Percentiles rank a stretch among this genome's conserved stretches.
Conservation (phyloP, 2,113 vertebrate genomes). For the Ochotona curzoniae region DNA sequence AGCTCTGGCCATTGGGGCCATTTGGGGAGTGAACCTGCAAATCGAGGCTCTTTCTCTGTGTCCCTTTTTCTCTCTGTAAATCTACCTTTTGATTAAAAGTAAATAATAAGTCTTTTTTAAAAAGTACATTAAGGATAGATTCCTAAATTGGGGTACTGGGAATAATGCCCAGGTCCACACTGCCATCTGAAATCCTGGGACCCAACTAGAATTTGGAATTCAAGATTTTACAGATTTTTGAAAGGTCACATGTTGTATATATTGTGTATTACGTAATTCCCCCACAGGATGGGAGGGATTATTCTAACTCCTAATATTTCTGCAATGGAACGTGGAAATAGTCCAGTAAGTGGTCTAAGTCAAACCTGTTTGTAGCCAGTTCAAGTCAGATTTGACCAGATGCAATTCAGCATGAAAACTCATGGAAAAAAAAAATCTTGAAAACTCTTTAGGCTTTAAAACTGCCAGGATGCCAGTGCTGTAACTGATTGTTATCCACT, state of each 20-base stretch:
- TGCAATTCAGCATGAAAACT: constrained; percentile 36
- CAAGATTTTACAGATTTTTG: background rate
- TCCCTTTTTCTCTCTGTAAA: no score
- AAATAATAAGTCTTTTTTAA: no score
- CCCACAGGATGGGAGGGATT: background rate
- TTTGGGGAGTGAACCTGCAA: no score
- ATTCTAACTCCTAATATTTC: constrained; percentile 31
- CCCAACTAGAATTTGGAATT: constrained; percentile 4
- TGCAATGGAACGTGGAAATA: constrained; percentile 28
- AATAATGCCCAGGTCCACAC: background rate
- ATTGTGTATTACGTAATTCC: background rate
- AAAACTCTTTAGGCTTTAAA: constrained; percentile 36
- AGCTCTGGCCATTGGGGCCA: no score
- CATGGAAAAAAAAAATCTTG: background rate
- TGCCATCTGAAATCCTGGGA: constrained; percentile 28
- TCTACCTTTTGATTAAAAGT: no score
- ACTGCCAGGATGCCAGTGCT: background rate
- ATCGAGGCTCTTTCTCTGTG: no score
- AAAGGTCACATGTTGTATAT: background rate
- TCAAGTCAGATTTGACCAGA: constrained; percentile 22
- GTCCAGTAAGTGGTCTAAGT: background rate
- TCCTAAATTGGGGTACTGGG: background rate
- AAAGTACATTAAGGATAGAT: no score
- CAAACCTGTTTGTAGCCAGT: constrained; percentile 20
- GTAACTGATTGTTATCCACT: background rate